These are phyloP conservation scores for Lepeophtheirus salmonis DNA, from an alignment of 1,140 invertebrate species.

Conservation along the genomic window DNA sequence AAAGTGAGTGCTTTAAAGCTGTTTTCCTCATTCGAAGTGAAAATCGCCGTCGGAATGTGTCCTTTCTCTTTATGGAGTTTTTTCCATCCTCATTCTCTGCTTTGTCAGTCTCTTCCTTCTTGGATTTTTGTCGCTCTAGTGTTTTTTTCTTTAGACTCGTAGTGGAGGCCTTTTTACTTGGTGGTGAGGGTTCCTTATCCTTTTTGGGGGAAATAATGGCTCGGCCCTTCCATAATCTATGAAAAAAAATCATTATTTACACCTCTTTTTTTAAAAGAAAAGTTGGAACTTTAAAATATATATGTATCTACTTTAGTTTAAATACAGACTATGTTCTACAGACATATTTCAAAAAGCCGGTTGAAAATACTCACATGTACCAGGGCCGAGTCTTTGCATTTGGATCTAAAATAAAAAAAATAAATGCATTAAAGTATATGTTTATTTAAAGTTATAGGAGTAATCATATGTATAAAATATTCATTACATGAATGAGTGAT, in stretches of 20 bases:
- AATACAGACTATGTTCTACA: not conserved
- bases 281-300: too few species aligned
- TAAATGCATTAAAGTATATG: too few species aligned
- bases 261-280: too few species aligned
- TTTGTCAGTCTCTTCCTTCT: not conserved
- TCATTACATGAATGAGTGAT: too few species aligned
- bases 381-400: not conserved
- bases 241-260: not conserved
- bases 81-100: not conserved
- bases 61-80: not conserved
- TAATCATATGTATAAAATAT: too few species aligned
- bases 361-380: not conserved
- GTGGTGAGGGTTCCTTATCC: not conserved
- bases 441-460: too few species aligned
- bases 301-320: not conserved
- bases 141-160: not conserved
- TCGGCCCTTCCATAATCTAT: not conserved
- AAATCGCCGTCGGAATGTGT: not conserved
- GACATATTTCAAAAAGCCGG: not conserved
- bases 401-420: not conserved
- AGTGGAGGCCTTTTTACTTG: not conserved
- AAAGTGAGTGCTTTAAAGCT: not conserved
- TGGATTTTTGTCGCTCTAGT: not conserved
- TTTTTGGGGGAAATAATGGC: not conserved
- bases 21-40: not conserved